Evolutionary conservation across 2,113 vertebrate species (phyloP).

Genomic region (Chiloscyllium plagiosum): DNA sequence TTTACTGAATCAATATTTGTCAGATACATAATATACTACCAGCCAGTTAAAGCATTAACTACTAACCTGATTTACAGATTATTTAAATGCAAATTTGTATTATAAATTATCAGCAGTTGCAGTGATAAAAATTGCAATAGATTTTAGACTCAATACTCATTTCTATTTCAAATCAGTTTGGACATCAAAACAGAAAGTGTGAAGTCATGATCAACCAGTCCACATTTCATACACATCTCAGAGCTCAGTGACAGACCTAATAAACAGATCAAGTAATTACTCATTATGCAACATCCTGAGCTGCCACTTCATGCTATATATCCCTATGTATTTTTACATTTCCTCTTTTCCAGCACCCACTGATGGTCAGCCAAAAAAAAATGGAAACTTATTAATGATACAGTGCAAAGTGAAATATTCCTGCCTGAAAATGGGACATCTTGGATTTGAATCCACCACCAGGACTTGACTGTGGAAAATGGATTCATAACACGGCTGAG

Average conservation of each 20-base stretch:
- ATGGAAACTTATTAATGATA: background rate
- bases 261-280: background rate
- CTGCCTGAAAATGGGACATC: background rate
- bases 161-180: background rate
- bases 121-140: constrained; percentile 1
- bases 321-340: background rate
- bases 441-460: background rate
- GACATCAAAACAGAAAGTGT: background rate
- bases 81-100: constrained; percentile 36
- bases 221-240: background rate
- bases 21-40: constrained; percentile 25
- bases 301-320: background rate
- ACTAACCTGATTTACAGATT: constrained; percentile 29
- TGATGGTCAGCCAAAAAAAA: background rate
- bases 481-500: background rate
- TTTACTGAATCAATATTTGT: constrained; percentile 32
- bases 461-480: background rate
- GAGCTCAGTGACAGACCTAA: background rate
- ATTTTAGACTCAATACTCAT: constrained; percentile 7
- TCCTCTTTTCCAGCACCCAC: background rate
- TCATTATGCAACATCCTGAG: background rate
- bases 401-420: too few relatives aligned
- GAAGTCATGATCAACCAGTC: too few relatives aligned
- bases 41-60: constrained; percentile 20
- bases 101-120: background rate